phyloP scores from a whole-genome alignment of 2,113 vertebrate genomes.

The Mungos mungo region DNA sequence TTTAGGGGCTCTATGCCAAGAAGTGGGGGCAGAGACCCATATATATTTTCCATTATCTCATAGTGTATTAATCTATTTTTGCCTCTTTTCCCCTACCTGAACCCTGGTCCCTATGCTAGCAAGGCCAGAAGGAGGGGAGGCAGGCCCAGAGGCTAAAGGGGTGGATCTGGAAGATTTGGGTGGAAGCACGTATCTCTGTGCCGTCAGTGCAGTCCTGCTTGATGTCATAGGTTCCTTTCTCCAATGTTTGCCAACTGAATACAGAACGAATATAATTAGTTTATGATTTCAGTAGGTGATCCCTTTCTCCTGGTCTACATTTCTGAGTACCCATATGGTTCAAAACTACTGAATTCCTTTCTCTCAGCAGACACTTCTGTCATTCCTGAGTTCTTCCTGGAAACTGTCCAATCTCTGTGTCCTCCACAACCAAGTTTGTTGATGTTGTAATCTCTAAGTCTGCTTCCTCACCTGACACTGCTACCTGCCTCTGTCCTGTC shows the following conservation, averaged over 20 bases:
- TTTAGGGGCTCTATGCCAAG: not conserved
- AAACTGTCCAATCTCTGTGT: not conserved
- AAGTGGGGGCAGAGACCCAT: not conserved
- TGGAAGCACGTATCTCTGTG: not conserved
- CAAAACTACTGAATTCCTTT: not conserved
- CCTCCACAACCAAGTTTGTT: not conserved
- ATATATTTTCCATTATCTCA: not conserved
- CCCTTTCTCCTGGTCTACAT: not conserved
- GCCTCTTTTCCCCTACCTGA: not conserved
- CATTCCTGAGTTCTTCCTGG: not conserved
- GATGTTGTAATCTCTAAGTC: not conserved
- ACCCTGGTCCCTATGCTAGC: not conserved
- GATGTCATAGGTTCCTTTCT: not conserved
- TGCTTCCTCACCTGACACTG: not conserved
- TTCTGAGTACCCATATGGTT: not conserved
- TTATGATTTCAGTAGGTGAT: not conserved
- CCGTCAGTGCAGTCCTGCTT: not conserved
- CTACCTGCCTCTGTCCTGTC: not conserved
- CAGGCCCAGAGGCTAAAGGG: accelerated
- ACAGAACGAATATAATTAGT: not conserved
- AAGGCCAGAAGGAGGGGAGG: not conserved
- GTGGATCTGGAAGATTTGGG: not conserved
- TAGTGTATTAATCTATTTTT: not conserved
- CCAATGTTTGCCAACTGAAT: not conserved
- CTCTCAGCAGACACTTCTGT: not conserved